phyloP scores from a whole-genome alignment of 2,888 invertebrate genomes.

The Aphodius sticticus region DNA sequence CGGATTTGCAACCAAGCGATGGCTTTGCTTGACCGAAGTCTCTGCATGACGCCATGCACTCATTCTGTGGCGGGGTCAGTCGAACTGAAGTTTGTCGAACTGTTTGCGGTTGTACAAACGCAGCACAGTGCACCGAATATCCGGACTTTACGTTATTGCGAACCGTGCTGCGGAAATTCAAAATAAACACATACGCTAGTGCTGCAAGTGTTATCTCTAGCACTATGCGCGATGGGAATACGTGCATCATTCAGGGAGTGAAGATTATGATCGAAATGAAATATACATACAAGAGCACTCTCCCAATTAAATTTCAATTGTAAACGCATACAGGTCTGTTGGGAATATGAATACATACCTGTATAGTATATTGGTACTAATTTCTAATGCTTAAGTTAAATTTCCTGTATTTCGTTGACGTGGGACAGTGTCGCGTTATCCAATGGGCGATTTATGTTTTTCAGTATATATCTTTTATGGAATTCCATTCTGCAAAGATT shows the following conservation, averaged over 20 bases:
- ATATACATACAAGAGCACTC: neutral
- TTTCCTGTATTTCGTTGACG: too few relatives aligned
- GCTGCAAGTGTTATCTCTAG: neutral
- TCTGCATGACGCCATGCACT: neutral
- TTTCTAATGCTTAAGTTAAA: too few relatives aligned
- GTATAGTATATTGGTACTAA: too few relatives aligned
- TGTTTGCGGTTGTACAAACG: neutral
- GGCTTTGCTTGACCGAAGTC: neutral
- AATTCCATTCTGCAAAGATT: too few relatives aligned
- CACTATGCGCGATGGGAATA: neutral
- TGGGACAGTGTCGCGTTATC: too few relatives aligned
- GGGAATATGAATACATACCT: too few relatives aligned
- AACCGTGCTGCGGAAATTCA: neutral
- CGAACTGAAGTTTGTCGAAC: neutral
- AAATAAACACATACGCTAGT: neutral
- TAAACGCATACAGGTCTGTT: too few relatives aligned
- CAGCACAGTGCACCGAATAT: neutral
- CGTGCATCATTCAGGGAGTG: neutral
- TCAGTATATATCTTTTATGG: too few relatives aligned
- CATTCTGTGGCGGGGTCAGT: neutral
- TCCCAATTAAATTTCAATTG: neutral
- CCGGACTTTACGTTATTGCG: neutral
- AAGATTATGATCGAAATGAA: neutral
- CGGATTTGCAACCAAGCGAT: neutral
- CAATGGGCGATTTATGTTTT: too few relatives aligned